Base-by-base conservation (phyloP, 2,888 invertebrate species). In the Agapetus fuscipes region DNA sequence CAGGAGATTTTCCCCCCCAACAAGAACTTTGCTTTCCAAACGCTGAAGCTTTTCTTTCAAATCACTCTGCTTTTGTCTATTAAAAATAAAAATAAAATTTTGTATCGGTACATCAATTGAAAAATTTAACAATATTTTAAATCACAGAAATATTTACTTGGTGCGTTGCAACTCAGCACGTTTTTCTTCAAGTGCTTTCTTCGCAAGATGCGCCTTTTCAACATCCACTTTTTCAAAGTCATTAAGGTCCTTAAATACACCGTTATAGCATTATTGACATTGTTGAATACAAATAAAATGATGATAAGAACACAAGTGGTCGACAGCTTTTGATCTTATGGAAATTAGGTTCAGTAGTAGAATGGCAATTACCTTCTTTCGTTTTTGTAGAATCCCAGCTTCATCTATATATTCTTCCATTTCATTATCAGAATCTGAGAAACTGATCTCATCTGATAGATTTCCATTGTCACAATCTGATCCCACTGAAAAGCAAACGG, bases 1-100 rank as follows among this genome's bases (percentile, higher is more conserved):
- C 46, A 98, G 71, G 5, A 98, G 73, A 66, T 98, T 98, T 66
- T 96, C 97, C 0, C 98, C 98, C 0, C 98, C 98, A 0, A 97
- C 90, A 14, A 98, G 75, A 38, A 98, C 93, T 62, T 95, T 96
- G 49, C 89, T 90, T 60, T 97, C 94, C 34, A 98, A 74, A 5
- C 85, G 83, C 46, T 82, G 77, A 39, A 98, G 76, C 57, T 95
- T 94, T 43, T 86, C 82, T 41, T 83, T 75, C 3, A 96, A 59
- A 34, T 82, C 80, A 46, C 84, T 82, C 57, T 93, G 91, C 56
- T 91, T 91, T 52, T 64, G 66, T 48, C 68, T 69, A 48, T 28
- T 7, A 14, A n/a, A n/a, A 17, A 11, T 37, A 13, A 37, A 35
- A 29, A 26, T 26, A 0, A 14, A n/a, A 17, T 20, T 20, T 20